Conservation (phyloP, 2,888 invertebrate species). For the Agrotis clavis region DNA sequence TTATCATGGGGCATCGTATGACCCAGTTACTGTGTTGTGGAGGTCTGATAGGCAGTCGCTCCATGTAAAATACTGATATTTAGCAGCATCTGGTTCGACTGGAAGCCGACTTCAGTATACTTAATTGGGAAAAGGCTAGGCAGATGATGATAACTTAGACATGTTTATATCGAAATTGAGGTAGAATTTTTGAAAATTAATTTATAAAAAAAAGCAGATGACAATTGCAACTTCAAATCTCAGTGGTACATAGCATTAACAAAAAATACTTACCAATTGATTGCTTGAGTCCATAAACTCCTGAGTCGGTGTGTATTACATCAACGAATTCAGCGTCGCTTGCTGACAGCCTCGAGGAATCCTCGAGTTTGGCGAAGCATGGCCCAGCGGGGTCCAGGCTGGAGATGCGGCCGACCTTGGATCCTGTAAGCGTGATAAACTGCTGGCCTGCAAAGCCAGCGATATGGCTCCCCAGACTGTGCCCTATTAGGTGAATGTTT, state of each 20-base stretch:
- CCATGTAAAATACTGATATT: no score
- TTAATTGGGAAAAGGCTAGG: no score
- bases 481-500: slow-evolving; percentile 83
- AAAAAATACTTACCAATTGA: slow-evolving; percentile 76
- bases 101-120: no score
- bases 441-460: slow-evolving; percentile 81
- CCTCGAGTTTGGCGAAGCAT: slow-evolving; percentile 80
- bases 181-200: background rate
- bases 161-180: background rate
- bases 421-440: slow-evolving; percentile 75
- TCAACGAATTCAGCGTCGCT: slow-evolving; percentile 82
- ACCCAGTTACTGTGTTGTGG: no score
- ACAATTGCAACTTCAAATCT: background rate
- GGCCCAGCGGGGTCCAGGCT: slow-evolving; percentile 87
- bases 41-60: no score
- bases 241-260: background rate
- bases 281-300: slow-evolving; percentile 80
- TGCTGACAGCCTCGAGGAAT: slow-evolving; percentile 70
- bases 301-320: slow-evolving; percentile 82
- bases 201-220: no score
- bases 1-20: no score
- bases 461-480: slow-evolving; percentile 87
- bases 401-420: slow-evolving; percentile 77
- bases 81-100: no score
- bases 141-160: no score